Conservation (phyloP, 2,888 invertebrate genomes). For the Cheilosia vernalis region DNA sequence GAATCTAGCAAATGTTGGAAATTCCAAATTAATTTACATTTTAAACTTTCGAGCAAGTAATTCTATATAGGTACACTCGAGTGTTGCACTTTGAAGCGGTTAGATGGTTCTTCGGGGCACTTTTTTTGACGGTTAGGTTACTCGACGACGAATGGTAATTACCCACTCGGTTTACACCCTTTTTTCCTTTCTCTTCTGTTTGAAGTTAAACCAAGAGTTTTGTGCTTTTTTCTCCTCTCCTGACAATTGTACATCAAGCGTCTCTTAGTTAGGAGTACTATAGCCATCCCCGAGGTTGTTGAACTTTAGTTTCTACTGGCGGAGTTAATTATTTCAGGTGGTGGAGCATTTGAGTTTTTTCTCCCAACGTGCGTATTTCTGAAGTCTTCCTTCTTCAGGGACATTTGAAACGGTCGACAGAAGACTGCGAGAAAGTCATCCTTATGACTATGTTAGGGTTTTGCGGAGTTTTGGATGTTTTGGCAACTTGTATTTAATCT, state of each 20-base stretch:
- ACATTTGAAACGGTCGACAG: too few relatives aligned
- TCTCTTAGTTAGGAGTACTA: neutral
- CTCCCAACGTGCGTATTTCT: neutral
- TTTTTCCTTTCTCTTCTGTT: neutral
- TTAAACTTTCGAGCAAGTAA: slow-evolving; percentile 40
- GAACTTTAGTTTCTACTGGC: neutral
- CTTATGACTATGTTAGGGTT: too few relatives aligned
- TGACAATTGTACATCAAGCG: too few relatives aligned
- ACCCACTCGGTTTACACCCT: neutral
- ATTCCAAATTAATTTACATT: slow-evolving; percentile 51
- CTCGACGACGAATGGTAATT: slow-evolving; percentile 2
- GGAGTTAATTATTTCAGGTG: slow-evolving; percentile 2
- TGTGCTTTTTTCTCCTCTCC: too few relatives aligned
- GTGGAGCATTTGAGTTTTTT: neutral
- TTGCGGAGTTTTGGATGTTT: too few relatives aligned
- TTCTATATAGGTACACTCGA: neutral
- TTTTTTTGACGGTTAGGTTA: neutral
- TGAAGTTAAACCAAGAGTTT: neutral
- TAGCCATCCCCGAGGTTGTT: neutral
- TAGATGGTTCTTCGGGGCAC: slow-evolving; percentile 4
- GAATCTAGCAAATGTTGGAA: slow-evolving; percentile 63
- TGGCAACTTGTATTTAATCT: too few relatives aligned
- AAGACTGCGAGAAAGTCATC: too few relatives aligned
- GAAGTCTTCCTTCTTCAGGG: neutral
- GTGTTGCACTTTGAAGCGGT: slow-evolving; percentile 2